Evolutionary conservation across 2,113 vertebrate genomes (phyloP), one percentile per base, ranked within the genome.

Genomic region (Ophthalmolycus amberensis): DNA sequence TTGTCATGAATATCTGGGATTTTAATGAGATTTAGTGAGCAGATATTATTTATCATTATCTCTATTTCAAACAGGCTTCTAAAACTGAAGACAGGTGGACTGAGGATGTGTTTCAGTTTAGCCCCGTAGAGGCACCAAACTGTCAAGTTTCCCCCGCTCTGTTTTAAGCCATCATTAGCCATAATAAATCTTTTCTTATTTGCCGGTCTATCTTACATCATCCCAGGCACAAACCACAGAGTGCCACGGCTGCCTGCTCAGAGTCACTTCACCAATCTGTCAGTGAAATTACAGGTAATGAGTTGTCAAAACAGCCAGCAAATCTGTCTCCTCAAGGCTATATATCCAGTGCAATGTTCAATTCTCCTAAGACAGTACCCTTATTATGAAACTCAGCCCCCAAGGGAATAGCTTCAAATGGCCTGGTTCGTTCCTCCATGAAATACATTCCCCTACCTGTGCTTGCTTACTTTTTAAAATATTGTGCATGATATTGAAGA

Each of bases 281-380:
- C 95, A 95, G 85, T 90, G 88, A 95, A 94, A 95, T 95, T 94
- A 95, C 92, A 95, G 91, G 94, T 95, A 96, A 96, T 93, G 93
- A 95, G 93, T 94, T 95, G 94, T 95, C 94, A 95, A 91, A 89
- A 89, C 85, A 92, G 91, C 66, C 85, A 64, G 89, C 37, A 78
- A 89, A 92, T 80, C 84, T 85, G 79, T 88, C 91, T 91, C 83
- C 89, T 92, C 76, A 78, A 90, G 92, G 89, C 90, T 73, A 78
- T 67, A 76, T 77, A 82, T 90, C 83, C 66, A 75, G 64, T 40
- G 67, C 80, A 59, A 75, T 87, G 69, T 91, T 84, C 81, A 64
- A 32, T 81, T 87, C 83, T 89, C 79, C 62, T 12, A 77, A 86
- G 85, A 81, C 86, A 85, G 62, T 79, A 62, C 20, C 82, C 71